Evolutionary conservation across 1,140 invertebrate genomes (phyloP).

Genomic region (Drosophila paulistorum): DNA sequence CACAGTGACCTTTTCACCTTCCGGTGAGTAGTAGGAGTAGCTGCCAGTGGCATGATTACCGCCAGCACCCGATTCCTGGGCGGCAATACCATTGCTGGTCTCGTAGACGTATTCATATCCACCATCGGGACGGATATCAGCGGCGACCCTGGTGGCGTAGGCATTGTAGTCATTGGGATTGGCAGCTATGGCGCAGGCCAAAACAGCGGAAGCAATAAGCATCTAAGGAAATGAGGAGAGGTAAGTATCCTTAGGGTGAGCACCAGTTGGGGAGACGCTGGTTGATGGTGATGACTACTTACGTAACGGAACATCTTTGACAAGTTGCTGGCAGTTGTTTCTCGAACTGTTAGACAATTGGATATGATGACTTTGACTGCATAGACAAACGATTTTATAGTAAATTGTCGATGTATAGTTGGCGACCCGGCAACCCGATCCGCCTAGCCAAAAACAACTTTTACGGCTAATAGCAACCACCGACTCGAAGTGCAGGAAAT

Average conservation of each 20-base stretch:
- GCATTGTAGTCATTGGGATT: conserved; percentile 38
- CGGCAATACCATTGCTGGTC: conserved; percentile 86
- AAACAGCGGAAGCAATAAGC: conserved; percentile 60
- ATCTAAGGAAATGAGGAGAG: conserved; percentile 32
- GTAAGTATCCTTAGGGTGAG: no score
- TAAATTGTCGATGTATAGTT: conserved; percentile 37
- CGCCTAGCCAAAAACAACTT: conserved; percentile 32
- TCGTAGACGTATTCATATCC: conserved; percentile 83
- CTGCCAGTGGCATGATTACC: conserved; percentile 43
- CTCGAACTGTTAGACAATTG: conserved; percentile 50
- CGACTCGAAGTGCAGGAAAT: conserved; percentile 57
- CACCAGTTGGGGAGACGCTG: background rate
- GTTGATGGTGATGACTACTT: conserved; percentile 33
- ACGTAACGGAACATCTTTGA: conserved; percentile 77
- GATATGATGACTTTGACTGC: conserved; percentile 54
- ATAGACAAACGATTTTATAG: conserved; percentile 62
- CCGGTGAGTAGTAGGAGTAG: conserved; percentile 69
- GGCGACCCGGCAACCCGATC: conserved; percentile 35
- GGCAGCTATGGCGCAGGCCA: conserved; percentile 59
- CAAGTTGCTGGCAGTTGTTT: conserved; percentile 24
- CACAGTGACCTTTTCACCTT: conserved; percentile 83
- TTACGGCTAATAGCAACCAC: conserved; percentile 19
- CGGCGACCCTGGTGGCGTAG: conserved; percentile 67
- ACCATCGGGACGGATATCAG: conserved; percentile 85
- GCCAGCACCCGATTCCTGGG: conserved; percentile 84